These are phyloP conservation scores for Pristionchus mayeri DNA, from an alignment of 2,888 invertebrate genomes.

Conservation along the genomic window DNA sequence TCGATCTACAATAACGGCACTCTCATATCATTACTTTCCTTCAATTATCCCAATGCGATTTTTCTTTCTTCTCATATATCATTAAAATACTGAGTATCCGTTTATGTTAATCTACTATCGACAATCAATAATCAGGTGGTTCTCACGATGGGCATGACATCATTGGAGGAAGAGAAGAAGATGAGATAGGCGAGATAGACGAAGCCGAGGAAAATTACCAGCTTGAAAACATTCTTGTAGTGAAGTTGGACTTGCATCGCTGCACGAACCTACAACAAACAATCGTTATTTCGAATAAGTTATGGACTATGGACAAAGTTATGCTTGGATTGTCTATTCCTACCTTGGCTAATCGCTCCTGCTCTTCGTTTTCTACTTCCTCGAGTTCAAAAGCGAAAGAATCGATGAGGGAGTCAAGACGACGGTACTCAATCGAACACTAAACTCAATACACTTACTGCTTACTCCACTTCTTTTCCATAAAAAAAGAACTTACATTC, in stretches of 20 bases:
- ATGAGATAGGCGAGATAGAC: slow-evolving; percentile 71
- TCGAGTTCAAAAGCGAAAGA: slow-evolving; percentile 21
- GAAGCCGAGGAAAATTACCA: slow-evolving; percentile 64
- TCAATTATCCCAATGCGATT: too few relatives aligned
- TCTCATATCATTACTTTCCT: too few relatives aligned
- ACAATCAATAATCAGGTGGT: not conserved
- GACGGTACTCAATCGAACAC: not conserved
- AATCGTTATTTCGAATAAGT: not conserved
- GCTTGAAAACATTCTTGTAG: slow-evolving; percentile 67
- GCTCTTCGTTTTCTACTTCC: slow-evolving; percentile 10
- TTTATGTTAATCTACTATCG: not conserved
- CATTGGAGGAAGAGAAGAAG: slow-evolving; percentile 58
- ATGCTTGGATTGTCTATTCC: not conserved
- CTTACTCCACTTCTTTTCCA: too few relatives aligned
- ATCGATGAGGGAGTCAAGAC: slow-evolving; percentile 11
- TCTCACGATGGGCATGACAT: slow-evolving; percentile 36
- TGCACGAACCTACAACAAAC: not conserved
- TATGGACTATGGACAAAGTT: too few relatives aligned
- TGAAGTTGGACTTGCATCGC: slow-evolving; percentile 69
- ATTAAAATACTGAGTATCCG: not conserved
- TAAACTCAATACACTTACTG: not conserved
- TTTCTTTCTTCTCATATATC: too few relatives aligned
- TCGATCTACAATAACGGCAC: slow-evolving; percentile 36
- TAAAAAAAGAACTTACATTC: not conserved
- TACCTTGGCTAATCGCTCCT: slow-evolving; percentile 4